Base-by-base conservation (phyloP, 2,888 invertebrate genomes). In the Acrobasis consociella region DNA sequence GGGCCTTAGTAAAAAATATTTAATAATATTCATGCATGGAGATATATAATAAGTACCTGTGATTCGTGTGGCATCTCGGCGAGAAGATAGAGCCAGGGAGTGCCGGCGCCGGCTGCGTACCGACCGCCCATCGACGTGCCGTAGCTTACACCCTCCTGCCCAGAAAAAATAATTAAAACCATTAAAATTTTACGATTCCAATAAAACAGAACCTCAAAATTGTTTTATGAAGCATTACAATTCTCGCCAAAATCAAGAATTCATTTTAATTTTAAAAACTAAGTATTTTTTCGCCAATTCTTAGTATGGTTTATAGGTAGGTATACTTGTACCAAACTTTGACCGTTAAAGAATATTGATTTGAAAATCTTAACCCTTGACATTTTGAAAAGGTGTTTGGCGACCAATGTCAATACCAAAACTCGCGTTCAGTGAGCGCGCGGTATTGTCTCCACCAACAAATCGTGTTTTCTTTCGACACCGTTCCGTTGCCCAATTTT, bases 81-180 rank as follows among this genome's bases (percentile, higher is more conserved):
- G 46, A 89, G 82, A 8, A 88, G 77, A 73, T 92, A 92, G 10
- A 89, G 69, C 90, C 89, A 89, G 9, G 91, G 89, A 5, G 86
- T 46, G 13, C 46, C 77, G 16, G 39, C 56, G 31, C 72, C 79
- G 39, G 81, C 75, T 3, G 80, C 72, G 81, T 92, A 94, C 75
- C 93, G 94, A n/a, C 92, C 91, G 38, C 92, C 86, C 78, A 93
- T 78, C 66, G 93, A 87, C 31, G 93, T 77, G 39, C 91, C 89
- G 77, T 93, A 94, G 69, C 87, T 88, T 66, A 87, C 71, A 67
- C 74, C 80, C 67, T 88, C 89, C 90, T 87, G 71, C 53, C 49
- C 22, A 52, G 17, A 22, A 22, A 52, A 31, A n/a, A n/a, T n/a
- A n/a, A 11, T n/a, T n/a, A 13, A 13, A 3, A 46, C n/a, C n/a